Conservation (phyloP, 92 coral and sea anemone genomes). For the Montipora capitata region DNA sequence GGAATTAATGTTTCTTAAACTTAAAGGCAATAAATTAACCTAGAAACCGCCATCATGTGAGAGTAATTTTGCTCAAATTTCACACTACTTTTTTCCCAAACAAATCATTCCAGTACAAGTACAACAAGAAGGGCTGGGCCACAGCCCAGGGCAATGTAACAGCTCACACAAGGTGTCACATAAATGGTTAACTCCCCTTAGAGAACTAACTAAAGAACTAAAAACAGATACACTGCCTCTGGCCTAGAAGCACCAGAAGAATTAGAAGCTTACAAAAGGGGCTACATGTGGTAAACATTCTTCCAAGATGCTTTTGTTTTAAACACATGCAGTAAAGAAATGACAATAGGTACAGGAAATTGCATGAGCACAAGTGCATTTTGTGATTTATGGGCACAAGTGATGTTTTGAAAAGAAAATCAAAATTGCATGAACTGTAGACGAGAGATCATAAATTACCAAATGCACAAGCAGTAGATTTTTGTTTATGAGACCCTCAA, state of each 20-base stretch:
- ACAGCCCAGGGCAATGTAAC: neutral
- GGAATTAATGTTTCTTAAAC: too few relatives aligned
- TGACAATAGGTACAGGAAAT: conserved; percentile 23
- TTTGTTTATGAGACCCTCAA: too few relatives aligned
- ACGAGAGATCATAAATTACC: too few relatives aligned
- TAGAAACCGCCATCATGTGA: too few relatives aligned
- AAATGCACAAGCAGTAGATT: too few relatives aligned
- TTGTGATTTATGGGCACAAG: too few relatives aligned
- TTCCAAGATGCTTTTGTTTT: neutral
- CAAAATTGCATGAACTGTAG: too few relatives aligned
- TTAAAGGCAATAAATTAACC: too few relatives aligned
- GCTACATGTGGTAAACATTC: neutral
- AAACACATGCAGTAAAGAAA: neutral
- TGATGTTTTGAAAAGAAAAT: too few relatives aligned
- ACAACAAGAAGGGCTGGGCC: neutral
- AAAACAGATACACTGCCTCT: neutral
- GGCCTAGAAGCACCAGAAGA: neutral
- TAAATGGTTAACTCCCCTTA: neutral
- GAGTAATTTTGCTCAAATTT: too few relatives aligned
- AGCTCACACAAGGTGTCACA: neutral
- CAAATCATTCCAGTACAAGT: neutral
- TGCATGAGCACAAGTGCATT: too few relatives aligned
- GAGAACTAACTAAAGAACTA: neutral
- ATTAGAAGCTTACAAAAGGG: neutral
- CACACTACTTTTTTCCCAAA: too few relatives aligned